Evolutionary conservation across 2,113 vertebrate genomes (phyloP), one percentile per base, ranked within the genome.

Genomic region (Sula dactylatra): DNA sequence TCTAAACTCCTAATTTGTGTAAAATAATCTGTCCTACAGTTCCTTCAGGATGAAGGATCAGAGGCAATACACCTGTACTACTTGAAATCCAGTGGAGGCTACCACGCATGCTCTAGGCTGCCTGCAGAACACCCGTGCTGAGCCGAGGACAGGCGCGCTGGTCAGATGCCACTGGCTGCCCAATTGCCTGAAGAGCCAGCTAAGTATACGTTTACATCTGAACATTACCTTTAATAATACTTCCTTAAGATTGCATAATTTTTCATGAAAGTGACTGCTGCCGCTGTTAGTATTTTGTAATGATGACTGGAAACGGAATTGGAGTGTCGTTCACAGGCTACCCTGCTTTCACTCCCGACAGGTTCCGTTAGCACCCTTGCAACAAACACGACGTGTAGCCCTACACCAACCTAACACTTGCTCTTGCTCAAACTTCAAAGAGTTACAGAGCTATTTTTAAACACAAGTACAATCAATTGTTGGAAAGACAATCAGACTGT

Each of bases 311-410:
- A 69, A 77, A 88, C 49, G 45, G 34, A 80, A 65, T 24, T 0
- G 11, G 5, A 36, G 67, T 7, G 17, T 16, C 7, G 0, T n/a
- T n/a, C 22, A 31, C 0, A 55, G 44, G 20, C 54, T 12, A 4
- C 34, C 38, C 11, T 20, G 77, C 50, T 34, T 70, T 56, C 34
- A 11, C 9, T 22, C 11, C 73, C 44, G 18, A 15, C 2, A 7
- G 29, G 52, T 59, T 77, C 64, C 19, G 3, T 13, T 3, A 49
- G 36, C 34, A 44, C 27, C 45, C 62, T 24, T 3, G 0, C 5
- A 36, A 25, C 34, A 20, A 36, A 25, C 34, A 20, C 27, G 16
- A 10, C 1, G 0, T 2, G 26, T 0, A 50, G n/a, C 16, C 22
- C 82, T 21, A 7, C 14, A 11, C 16, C 55, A 78, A 13, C 7